phyloP scores from a whole-genome alignment of 2,888 invertebrate species.

The Cremastinae sp. region DNA sequence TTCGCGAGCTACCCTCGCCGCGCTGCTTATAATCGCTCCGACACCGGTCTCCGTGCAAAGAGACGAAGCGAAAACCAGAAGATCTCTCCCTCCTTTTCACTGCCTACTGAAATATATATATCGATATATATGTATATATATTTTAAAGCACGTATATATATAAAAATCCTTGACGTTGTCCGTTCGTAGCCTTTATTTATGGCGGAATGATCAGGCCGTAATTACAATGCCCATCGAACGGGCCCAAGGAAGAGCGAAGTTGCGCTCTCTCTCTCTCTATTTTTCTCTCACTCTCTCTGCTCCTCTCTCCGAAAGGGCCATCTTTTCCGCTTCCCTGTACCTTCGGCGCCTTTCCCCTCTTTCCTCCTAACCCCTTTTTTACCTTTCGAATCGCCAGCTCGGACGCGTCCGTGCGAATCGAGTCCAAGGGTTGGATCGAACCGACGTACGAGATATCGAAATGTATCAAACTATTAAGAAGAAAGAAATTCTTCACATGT shows the following conservation, averaged over 20 bases:
- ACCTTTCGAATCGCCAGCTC: constrained; percentile 35
- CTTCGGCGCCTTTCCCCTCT: constrained; percentile 54
- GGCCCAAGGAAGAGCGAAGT: constrained; percentile 25
- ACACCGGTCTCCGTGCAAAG: constrained; percentile 53
- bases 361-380: constrained; percentile 43
- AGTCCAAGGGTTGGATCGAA: constrained; percentile 25
- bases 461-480: constrained; percentile 10
- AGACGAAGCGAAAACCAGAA: constrained; percentile 52
- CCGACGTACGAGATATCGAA: constrained; percentile 35
- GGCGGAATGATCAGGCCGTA: constrained; percentile 75
- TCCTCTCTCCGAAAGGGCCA: constrained; percentile 65
- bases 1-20: constrained; percentile 47
- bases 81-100: constrained; percentile 13
- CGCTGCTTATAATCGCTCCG: constrained; percentile 60
- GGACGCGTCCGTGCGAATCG: constrained; percentile 33
- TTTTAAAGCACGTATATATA: not conserved
- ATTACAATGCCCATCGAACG: constrained; percentile 73
- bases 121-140: constrained; percentile 29
- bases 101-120: constrained; percentile 1
- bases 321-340: constrained; percentile 66
- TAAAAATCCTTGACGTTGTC: constrained; percentile 49
- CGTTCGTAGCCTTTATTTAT: constrained; percentile 73
- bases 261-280: no score
- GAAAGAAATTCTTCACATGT: not conserved
- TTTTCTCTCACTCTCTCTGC: no score